A percentile compares a stretch with the other conserved stretches of the same genome.
Evolutionary conservation across 2,888 invertebrate genomes (phyloP).

Genomic region (Hedychridium roseum): DNA sequence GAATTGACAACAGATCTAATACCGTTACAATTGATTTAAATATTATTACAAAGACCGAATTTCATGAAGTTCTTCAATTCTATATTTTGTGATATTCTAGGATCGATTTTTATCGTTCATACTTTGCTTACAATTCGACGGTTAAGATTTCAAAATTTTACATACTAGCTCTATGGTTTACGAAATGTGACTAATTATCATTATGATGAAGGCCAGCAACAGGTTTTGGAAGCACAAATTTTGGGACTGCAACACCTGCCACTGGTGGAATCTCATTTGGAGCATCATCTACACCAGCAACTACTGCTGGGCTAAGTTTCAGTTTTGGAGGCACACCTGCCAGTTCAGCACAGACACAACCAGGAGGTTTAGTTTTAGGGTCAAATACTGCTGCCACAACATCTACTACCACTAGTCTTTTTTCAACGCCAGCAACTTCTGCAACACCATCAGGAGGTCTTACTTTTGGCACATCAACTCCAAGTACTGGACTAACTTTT

Average conservation of each 20-base stretch:
- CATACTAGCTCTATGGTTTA: no score
- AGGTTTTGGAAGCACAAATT: constrained; percentile 38
- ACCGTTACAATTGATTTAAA: background rate
- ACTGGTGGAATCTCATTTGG: constrained; percentile 47
- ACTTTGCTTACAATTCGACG: no score
- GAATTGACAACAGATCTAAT: no score
- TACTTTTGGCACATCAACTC: constrained; percentile 51
- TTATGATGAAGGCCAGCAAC: constrained; percentile 37
- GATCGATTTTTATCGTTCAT: no score
- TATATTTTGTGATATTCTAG: background rate
- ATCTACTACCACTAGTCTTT: constrained; percentile 36
- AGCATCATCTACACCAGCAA: constrained; percentile 34
- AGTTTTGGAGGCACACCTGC: constrained; percentile 42
- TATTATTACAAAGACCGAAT: background rate
- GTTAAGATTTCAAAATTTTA: no score
- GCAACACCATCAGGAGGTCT: constrained; percentile 42
- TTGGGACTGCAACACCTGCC: constrained; percentile 38
- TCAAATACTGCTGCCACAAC: constrained; percentile 29
- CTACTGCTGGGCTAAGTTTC: constrained; percentile 43
- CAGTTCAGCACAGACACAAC: constrained; percentile 35
- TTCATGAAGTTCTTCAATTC: constrained; percentile 1
- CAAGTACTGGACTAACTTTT: constrained; percentile 54
- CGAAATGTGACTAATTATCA: no score
- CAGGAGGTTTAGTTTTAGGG: constrained; percentile 50
- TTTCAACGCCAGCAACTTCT: constrained; percentile 45